Conservation (phyloP, 2,113 vertebrate species). For the Anarhynchus alexandrinus region DNA sequence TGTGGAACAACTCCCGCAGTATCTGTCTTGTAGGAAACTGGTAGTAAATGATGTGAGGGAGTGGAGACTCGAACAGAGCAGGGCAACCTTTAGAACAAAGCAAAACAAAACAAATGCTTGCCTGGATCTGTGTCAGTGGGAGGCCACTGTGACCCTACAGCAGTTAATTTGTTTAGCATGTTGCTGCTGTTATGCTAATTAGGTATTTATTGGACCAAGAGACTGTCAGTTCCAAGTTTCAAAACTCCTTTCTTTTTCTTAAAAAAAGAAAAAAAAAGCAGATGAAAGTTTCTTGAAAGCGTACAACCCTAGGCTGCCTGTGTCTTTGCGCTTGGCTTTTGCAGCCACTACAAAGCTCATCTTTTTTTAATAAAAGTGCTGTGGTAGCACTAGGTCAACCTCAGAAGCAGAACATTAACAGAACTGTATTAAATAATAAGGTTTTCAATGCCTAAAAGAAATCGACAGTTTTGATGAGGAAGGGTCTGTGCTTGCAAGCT, state of each 20-base stretch:
- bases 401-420: neutral
- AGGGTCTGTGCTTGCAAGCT: neutral
- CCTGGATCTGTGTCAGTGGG: conserved; percentile 33
- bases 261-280: neutral
- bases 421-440: neutral
- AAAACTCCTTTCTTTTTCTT: neutral
- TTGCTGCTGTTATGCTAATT: conserved; percentile 44
- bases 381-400: neutral
- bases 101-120: conserved; percentile 16
- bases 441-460: neutral
- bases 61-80: neutral
- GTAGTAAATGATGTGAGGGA: neutral
- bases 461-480: neutral
- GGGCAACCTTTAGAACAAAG: conserved; percentile 45
- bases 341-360: neutral
- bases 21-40: neutral
- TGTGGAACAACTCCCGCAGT: neutral
- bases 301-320: neutral
- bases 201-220: conserved; percentile 27
- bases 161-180: conserved; percentile 33
- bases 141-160: conserved; percentile 17
- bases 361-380: neutral
- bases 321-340: neutral
- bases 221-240: conserved; percentile 1
- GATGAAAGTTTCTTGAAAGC: neutral